Percentiles rank a stretch among this genome's conserved stretches.
phyloP scores from a whole-genome alignment of 1,140 invertebrate genomes.

The Limonius californicus region DNA sequence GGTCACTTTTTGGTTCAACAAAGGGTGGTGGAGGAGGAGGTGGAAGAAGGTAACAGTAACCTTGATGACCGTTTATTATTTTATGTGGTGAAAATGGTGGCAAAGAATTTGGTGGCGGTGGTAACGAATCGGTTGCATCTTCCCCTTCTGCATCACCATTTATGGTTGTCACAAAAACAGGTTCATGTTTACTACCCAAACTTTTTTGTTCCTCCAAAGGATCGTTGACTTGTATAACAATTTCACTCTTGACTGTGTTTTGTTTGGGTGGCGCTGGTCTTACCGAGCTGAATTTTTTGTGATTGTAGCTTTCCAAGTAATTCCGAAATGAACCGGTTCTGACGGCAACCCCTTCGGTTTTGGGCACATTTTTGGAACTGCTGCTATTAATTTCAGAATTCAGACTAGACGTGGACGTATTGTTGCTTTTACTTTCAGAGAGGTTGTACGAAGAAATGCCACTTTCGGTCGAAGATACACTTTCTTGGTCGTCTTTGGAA shows the following conservation, averaged over 20 bases:
- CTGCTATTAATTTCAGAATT: conserved; percentile 24
- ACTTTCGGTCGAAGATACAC: conserved; percentile 27
- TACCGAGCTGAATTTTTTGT: conserved; percentile 33
- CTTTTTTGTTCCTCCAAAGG: background rate
- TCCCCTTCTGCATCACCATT: background rate
- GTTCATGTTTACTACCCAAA: background rate
- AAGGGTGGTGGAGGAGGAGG: conserved; percentile 12
- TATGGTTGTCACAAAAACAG: too few relatives aligned
- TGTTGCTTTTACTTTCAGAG: conserved; percentile 16
- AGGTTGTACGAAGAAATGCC: conserved; percentile 27
- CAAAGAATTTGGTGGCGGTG: background rate
- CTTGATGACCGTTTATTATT: background rate
- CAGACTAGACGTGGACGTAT: conserved; percentile 27
- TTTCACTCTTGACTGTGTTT: conserved; percentile 35
- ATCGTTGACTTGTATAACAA: conserved; percentile 24
- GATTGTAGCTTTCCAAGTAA: conserved; percentile 32
- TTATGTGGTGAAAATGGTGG: background rate
- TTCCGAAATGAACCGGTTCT: conserved; percentile 21
- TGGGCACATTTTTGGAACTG: background rate
- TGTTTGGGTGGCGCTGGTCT: conserved; percentile 21
- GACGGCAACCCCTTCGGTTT: background rate
- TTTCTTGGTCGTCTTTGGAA: conserved; percentile 29
- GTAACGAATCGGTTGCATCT: background rate
- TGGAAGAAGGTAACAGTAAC: conserved; percentile 8
- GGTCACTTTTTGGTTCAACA: too few relatives aligned